A percentile compares a stretch with the other conserved stretches of the same genome.
phyloP scores from a whole-genome alignment of 1,140 invertebrate genomes.

The Rhagoletis zephyria region DNA sequence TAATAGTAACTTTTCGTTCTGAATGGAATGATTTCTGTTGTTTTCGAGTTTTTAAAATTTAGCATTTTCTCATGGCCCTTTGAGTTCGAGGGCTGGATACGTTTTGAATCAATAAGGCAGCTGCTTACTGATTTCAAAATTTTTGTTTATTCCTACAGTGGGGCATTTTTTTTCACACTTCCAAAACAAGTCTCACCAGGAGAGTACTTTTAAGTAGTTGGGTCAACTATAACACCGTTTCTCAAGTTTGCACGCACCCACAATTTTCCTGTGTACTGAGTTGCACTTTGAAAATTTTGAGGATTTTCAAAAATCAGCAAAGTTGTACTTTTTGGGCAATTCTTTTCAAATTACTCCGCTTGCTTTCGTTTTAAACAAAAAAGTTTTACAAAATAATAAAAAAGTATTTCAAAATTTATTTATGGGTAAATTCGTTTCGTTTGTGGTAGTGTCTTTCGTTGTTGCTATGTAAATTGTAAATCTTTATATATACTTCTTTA shows the following conservation, averaged over 20 bases:
- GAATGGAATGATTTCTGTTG: slow-evolving; percentile 36
- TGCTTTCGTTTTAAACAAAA: background rate
- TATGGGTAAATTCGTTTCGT: background rate
- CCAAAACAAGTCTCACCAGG: background rate
- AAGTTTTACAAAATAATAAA: background rate
- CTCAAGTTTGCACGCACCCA: background rate
- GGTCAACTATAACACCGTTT: background rate
- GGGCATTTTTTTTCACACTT: background rate
- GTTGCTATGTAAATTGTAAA: background rate
- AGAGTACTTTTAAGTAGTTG: background rate
- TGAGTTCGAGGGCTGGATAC: background rate
- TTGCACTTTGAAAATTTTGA: background rate
- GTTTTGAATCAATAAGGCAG: slow-evolving; percentile 14
- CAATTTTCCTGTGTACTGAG: background rate
- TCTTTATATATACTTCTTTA: background rate
- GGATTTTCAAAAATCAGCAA: background rate
- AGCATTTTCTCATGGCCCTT: background rate
- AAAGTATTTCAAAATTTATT: background rate
- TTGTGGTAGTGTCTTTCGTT: background rate
- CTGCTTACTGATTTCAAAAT: slow-evolving; percentile 8
- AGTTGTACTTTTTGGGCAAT: too few relatives aligned
- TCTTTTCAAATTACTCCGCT: background rate
- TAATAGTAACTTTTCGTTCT: slow-evolving; percentile 46
- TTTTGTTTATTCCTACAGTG: too few relatives aligned
- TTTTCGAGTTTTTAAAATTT: slow-evolving; percentile 23